phyloP scores from a whole-genome alignment of 30 jellyfish, hydroid and myxozoan species.

The Cassiopea xamachana region DNA sequence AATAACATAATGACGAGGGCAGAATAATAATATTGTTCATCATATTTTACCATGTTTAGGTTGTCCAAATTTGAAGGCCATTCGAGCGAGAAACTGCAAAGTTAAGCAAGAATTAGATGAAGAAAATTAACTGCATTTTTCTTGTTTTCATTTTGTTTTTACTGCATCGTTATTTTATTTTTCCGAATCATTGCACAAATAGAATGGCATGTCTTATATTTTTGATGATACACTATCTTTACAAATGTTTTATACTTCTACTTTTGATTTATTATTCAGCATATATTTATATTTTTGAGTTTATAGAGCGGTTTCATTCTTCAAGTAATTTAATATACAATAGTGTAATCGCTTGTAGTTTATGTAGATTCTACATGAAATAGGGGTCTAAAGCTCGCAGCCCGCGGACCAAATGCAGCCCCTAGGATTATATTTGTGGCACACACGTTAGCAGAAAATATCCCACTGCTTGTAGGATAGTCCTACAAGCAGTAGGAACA shows the following conservation, averaged over 20 bases:
- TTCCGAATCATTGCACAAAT: neutral
- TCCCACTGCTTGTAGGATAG: no score
- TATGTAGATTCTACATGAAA: no score
- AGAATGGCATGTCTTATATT: neutral
- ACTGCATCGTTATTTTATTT: neutral
- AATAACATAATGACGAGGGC: neutral
- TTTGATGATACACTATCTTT: neutral
- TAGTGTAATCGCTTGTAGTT: no score
- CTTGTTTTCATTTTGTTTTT: neutral
- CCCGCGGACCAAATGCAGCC: no score
- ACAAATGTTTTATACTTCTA: neutral
- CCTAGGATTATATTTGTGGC: no score
- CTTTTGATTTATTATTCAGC: neutral
- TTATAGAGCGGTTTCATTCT: neutral
- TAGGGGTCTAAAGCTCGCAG: no score
- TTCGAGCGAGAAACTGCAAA: conserved; percentile 65
- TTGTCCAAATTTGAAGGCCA: conserved; percentile 62
- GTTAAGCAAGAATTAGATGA: conserved; percentile 25
- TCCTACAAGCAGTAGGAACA: no score
- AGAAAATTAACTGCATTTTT: neutral
- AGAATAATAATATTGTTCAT: neutral
- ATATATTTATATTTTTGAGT: neutral
- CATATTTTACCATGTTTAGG: neutral
- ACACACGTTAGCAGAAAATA: no score
- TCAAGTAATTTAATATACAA: no score